Conservation (phyloP, 2,113 vertebrate species). For the Drymodes brunneopygia region DNA sequence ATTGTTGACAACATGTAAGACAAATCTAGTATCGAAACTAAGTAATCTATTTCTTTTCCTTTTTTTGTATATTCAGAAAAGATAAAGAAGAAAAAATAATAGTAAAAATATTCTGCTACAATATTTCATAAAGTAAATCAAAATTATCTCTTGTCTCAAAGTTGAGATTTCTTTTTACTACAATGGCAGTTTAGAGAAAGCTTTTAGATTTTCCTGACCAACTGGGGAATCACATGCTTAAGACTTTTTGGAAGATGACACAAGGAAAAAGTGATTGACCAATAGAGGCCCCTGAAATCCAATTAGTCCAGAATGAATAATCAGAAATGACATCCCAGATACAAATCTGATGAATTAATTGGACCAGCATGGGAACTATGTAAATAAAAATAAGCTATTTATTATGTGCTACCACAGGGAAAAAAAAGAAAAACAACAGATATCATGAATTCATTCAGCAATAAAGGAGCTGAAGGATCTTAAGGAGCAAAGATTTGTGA, state of each 20-base stretch:
- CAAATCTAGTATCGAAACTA: not conserved
- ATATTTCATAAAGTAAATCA: not conserved
- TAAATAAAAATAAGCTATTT: conserved; percentile 17
- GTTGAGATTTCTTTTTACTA: conserved; percentile 3
- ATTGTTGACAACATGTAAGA: not conserved
- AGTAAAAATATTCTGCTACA: not conserved
- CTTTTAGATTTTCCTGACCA: not conserved
- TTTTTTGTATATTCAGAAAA: not conserved
- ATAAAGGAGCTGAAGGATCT: not conserved
- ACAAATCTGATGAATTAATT: conserved; percentile 29
- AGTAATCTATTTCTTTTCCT: not conserved
- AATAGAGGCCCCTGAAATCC: conserved; percentile 1
- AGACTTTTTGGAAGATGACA: not conserved
- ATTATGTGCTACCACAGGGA: not conserved
- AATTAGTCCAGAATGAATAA: not conserved
- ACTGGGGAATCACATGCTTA: not conserved
- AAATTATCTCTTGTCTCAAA: not conserved
- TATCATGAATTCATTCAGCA: not conserved
- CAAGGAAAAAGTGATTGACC: conserved; percentile 37
- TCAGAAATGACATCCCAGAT: not conserved
- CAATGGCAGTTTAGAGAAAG: not conserved
- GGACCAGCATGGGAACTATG: not conserved
- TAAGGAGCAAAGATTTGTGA: not conserved
- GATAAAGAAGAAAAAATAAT: not conserved
- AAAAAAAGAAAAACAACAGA: not conserved